Conservation (phyloP, 23 tunicate genomes). For the Diplosoma virens region DNA sequence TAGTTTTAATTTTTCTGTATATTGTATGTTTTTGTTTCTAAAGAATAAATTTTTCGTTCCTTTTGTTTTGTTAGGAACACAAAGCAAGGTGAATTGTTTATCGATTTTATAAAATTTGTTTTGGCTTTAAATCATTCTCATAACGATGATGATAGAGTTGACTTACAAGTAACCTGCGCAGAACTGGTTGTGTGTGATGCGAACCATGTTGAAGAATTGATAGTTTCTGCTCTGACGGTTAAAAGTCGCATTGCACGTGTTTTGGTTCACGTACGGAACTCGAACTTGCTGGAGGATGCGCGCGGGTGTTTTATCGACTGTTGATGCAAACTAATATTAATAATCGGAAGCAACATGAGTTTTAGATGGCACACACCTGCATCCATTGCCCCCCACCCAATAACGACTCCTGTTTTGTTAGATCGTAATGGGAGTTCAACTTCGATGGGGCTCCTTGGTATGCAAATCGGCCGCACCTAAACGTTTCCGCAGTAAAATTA, state of each 20-base stretch:
- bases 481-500: too few species aligned
- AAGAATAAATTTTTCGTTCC: too few species aligned
- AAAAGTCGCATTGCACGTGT: neutral
- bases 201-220: neutral
- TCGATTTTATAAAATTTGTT: too few species aligned
- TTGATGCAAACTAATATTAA: neutral
- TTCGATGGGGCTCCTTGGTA: conserved; percentile 49
- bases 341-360: too few species aligned
- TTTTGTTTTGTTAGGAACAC: too few species aligned
- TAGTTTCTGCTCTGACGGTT: neutral
- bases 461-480: conserved; percentile 71
- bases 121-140: too few species aligned
- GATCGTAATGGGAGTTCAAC: conserved; percentile 30
- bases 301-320: neutral
- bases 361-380: too few species aligned
- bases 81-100: too few species aligned
- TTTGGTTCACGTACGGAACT: conserved; percentile 22
- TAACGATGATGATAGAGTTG: too few species aligned
- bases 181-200: conserved; percentile 27
- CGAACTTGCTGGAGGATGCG: neutral
- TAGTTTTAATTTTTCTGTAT: too few species aligned
- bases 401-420: conserved; percentile 44
- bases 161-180: conserved; percentile 56
- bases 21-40: too few species aligned
- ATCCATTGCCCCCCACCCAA: conserved; percentile 72